These are phyloP conservation scores for Archaeoteleia sp. DNA, from an alignment of 2,888 invertebrate species.

Conservation along the genomic window DNA sequence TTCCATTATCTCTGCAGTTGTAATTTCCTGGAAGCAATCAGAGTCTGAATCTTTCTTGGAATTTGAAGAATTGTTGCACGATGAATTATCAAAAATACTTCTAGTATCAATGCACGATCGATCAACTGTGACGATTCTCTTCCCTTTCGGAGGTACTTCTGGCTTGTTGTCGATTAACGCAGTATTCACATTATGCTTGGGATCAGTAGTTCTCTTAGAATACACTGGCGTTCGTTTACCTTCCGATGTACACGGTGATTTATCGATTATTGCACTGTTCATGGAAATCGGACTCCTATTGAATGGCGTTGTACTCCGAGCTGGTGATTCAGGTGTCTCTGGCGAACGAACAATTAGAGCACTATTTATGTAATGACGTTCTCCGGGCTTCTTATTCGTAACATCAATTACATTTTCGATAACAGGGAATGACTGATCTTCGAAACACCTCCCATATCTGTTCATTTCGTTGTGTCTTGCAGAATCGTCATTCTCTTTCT, in stretches of 20 bases:
- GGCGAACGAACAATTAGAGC: conserved; percentile 46
- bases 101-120: conserved; percentile 70
- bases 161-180: conserved; percentile 68
- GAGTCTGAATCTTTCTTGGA: conserved; percentile 53
- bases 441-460: neutral
- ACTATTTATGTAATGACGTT: conserved; percentile 48
- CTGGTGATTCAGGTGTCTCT: conserved; percentile 37
- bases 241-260: conserved; percentile 53
- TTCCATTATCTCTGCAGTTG: conserved; percentile 61
- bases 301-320: conserved; percentile 57
- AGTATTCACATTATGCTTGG: conserved; percentile 64
- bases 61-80: conserved; percentile 58
- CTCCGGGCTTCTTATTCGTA: neutral
- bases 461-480: neutral
- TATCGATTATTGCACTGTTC: conserved; percentile 70
- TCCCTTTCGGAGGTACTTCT: conserved; percentile 59
- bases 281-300: conserved; percentile 64
- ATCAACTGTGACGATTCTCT: conserved; percentile 64
- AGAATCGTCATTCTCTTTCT: neutral
- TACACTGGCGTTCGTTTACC: conserved; percentile 50
- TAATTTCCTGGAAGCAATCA: conserved; percentile 58
- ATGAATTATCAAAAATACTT: conserved; percentile 69
- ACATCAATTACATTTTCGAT: neutral
- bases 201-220: conserved; percentile 52
- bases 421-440: neutral